Conservation (phyloP, 2,888 invertebrate genomes). For the Acrobasis suavella region DNA sequence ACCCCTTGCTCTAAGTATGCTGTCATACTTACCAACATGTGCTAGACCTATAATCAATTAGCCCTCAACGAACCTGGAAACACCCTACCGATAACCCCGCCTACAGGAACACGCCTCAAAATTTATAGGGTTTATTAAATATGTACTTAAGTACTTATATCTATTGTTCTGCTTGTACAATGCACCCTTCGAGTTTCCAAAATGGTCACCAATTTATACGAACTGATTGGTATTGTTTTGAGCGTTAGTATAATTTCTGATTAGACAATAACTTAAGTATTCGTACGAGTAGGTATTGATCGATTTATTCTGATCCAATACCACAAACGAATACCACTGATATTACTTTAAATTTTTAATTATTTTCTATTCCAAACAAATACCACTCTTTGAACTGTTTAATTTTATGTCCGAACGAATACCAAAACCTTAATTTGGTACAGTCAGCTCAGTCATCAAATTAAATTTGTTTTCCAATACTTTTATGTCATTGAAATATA, state of each 20-base stretch:
- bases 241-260: neutral
- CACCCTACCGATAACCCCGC: slow-evolving; percentile 60
- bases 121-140: slow-evolving; percentile 32
- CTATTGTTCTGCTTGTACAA: slow-evolving; percentile 50
- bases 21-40: neutral
- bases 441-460: no score
- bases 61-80: slow-evolving; percentile 47
- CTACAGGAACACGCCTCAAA: slow-evolving; percentile 39
- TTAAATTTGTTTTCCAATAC: no score
- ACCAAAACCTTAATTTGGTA: no score
- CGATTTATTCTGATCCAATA: no score
- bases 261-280: no score
- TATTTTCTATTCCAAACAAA: no score
- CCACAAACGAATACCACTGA: no score
- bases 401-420: no score
- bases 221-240: neutral
- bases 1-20: neutral
- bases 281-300: no score
- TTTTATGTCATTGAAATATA: no score
- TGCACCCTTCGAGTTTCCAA: slow-evolving; percentile 11
- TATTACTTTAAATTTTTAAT: no score
- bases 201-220: slow-evolving; percentile 1
- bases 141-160: slow-evolving; percentile 38
- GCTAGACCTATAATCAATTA: slow-evolving; percentile 60
- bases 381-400: no score